Conservation (phyloP, 2,888 invertebrate genomes). For the Alloscopus bannaensis region DNA sequence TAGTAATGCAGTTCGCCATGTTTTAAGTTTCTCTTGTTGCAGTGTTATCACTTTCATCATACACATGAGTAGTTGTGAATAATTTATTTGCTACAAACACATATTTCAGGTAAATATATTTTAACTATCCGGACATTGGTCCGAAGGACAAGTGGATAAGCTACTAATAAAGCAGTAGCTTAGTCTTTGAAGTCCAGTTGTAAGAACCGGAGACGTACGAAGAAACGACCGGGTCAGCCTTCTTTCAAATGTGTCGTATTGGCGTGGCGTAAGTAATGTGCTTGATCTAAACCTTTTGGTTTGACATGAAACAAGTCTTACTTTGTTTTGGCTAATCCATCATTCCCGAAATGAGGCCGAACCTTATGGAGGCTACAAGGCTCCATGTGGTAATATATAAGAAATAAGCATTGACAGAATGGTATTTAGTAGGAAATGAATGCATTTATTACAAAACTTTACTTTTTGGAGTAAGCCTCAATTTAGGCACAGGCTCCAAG, state of each 20-base stretch:
- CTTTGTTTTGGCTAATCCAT: background rate
- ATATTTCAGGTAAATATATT: no score
- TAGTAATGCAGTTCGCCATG: background rate
- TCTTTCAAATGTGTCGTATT: background rate
- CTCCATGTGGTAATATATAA: no score
- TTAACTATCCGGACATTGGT: background rate
- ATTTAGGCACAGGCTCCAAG: no score
- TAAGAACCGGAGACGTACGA: background rate
- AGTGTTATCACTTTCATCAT: background rate
- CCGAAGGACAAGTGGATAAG: background rate
- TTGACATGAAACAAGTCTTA: background rate
- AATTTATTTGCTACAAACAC: no score
- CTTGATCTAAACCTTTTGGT: background rate
- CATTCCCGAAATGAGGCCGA: constrained; percentile 7
- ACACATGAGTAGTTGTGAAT: no score
- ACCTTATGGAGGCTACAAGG: no score
- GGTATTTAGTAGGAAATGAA: no score
- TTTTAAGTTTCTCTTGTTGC: background rate
- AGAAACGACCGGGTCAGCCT: background rate
- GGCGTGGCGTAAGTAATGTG: background rate
- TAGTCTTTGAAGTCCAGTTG: background rate
- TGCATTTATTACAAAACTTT: no score
- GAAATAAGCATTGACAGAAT: no score
- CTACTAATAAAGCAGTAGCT: background rate
- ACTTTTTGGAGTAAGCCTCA: no score